Evolutionary conservation across 2,797 vertebrate species (phyloP).

Genomic region (Mareca strepera): DNA sequence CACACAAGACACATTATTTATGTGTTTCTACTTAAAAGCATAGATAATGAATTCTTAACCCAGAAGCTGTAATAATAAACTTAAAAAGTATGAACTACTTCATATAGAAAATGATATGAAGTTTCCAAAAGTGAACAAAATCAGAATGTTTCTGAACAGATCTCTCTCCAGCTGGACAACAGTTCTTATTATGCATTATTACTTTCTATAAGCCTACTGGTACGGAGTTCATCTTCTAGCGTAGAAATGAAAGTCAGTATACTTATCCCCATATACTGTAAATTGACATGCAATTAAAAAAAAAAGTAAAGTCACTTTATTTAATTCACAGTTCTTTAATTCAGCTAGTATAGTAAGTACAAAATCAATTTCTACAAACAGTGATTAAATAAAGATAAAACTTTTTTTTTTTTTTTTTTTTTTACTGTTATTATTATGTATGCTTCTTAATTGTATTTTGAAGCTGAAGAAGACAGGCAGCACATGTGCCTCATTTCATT

Average conservation of each 20-base stretch:
- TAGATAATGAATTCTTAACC: neutral
- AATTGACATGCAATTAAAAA: neutral
- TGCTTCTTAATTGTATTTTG: neutral
- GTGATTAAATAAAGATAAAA: neutral
- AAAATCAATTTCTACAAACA: neutral
- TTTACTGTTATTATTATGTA: neutral
- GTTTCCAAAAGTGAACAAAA: neutral
- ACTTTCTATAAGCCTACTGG: neutral
- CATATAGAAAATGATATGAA: neutral
- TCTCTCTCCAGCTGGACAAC: neutral
- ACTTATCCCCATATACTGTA: neutral
- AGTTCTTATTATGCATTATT: neutral
- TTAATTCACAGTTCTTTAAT: neutral
- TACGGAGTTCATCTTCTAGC: neutral
- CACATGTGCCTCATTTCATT: neutral
- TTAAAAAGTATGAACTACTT: neutral
- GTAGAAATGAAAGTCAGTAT: neutral
- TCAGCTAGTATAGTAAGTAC: neutral
- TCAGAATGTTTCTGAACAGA: neutral
- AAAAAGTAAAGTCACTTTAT: neutral
- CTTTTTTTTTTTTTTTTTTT: neutral
- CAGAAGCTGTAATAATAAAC: neutral
- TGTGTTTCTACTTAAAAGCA: neutral
- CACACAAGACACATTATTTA: neutral
- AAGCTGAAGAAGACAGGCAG: neutral